Evolutionary conservation across 2,888 invertebrate species (phyloP), one percentile per base, ranked within the genome.

Genomic region (Nineta flava): DNA sequence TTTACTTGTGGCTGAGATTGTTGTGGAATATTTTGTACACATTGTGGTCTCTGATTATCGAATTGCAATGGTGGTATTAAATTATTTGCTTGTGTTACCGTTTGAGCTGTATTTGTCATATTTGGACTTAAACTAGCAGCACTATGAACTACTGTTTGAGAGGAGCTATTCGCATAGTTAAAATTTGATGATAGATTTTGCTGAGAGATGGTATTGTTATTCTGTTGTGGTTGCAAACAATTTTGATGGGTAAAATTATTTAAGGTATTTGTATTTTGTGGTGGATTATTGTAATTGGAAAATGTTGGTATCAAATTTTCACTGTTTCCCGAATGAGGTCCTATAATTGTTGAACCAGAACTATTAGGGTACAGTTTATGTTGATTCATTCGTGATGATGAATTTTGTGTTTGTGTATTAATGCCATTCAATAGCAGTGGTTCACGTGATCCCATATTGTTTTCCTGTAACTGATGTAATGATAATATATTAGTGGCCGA

Each of bases 1-100:
- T 48, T 48, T 55, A 65, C 62, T 58, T 19, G 58, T 53, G 60
- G 64, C 50, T 57, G 60, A 47, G 56, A 63, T 50, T 9, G 56
- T 54, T 52, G 65, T 65, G 55, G 63, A 57, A 56, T 65, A 60
- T 50, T 51, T 16, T 52, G 53, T 12, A 50, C 43, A 32, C 42
- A 45, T 15, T 53, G 51, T 12, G 51, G 44, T 7, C 32, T 42
- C 15, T 51, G 53, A 46, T 49, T 48, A 21, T 49, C 52, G 19
- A 44, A 44, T 21, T 19, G 21, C 7, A 44, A 19, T 21, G 44
- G 44, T 21, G 44, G 44, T 19, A 44, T 44, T 26, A 44, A 44
- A 44, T 44, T 44, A 44, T 44, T 44, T 13, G 44, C 26, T 10
- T 17, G 17, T 13, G 44, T 26, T 4, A 13, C 19, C 3, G 13